Evolutionary conservation across 2,797 vertebrate species (phyloP).

Genomic region (Liasis olivaceus): DNA sequence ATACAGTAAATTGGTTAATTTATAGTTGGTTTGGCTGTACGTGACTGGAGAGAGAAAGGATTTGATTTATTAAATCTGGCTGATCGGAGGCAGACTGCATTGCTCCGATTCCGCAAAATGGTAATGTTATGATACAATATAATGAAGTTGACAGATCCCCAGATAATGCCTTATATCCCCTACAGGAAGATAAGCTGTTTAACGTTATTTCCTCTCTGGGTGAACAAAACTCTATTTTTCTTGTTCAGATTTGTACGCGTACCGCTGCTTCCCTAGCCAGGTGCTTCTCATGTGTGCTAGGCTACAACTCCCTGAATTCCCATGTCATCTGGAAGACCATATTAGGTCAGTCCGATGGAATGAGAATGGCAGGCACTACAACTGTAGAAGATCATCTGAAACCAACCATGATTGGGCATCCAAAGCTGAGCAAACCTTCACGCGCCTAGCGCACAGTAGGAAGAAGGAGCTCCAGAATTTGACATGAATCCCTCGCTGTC

Average conservation of each 20-base stretch:
- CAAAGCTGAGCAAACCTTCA: neutral
- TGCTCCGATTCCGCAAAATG: neutral
- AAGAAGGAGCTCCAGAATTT: neutral
- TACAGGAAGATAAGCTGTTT: neutral
- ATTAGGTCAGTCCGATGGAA: neutral
- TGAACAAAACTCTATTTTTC: neutral
- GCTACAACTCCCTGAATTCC: neutral
- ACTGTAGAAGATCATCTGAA: neutral
- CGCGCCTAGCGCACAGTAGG: no score
- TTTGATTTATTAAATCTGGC: conserved; percentile 18
- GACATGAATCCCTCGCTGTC: neutral
- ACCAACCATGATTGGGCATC: neutral
- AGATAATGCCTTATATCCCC: neutral
- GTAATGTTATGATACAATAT: neutral
- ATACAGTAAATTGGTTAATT: conserved; percentile 1
- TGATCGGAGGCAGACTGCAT: neutral
- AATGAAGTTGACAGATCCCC: neutral
- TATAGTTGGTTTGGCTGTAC: neutral
- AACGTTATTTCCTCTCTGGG: neutral
- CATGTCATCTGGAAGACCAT: neutral
- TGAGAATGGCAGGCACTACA: neutral
- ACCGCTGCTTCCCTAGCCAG: neutral
- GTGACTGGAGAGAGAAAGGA: neutral
- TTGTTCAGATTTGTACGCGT: neutral
- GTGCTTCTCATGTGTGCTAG: neutral